These are phyloP conservation scores for Misgurnus mizolepis DNA, from an alignment of 2,113 vertebrate species.

Conservation along the genomic window DNA sequence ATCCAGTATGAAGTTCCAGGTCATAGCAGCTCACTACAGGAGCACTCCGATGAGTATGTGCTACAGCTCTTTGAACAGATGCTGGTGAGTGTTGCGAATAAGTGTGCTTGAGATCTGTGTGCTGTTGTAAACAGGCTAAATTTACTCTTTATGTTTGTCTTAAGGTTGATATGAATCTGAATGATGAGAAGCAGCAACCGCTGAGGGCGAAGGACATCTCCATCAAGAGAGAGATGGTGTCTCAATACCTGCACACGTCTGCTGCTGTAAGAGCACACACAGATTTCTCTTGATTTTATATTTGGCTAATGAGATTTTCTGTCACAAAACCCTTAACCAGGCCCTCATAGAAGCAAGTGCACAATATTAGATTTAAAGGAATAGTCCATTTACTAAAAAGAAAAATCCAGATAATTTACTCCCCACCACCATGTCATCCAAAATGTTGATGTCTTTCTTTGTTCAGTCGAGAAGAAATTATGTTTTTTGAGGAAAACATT, in stretches of 20 bases:
- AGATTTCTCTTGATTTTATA: too few relatives aligned
- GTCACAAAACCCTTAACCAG: too few relatives aligned
- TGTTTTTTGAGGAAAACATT: too few relatives aligned
- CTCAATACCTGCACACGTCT: constrained; percentile 84
- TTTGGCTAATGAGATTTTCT: too few relatives aligned
- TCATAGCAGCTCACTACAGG: constrained; percentile 71
- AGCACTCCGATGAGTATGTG: constrained; percentile 80
- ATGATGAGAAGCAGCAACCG: constrained; percentile 84
- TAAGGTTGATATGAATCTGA: constrained; percentile 89
- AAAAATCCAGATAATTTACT: too few relatives aligned
- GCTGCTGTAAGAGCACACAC: constrained; percentile 76
- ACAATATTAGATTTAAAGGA: too few relatives aligned
- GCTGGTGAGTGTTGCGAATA: constrained; percentile 76
- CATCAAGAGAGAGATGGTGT: constrained; percentile 88
- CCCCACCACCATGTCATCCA: too few relatives aligned
- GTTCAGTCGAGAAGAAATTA: too few relatives aligned
- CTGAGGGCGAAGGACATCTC: constrained; percentile 80
- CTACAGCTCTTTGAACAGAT: constrained; percentile 90
- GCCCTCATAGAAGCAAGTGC: too few relatives aligned
- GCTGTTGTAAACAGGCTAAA: too few relatives aligned
- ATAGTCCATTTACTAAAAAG: too few relatives aligned
- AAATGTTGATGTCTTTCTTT: too few relatives aligned
- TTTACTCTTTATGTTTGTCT: neutral
- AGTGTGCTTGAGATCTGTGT: constrained; percentile 1
- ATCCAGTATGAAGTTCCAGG: constrained; percentile 74